A percentile compares a stretch with the other conserved stretches of the same genome.
phyloP scores from a whole-genome alignment of 2,797 vertebrate genomes.

The Vireo griseus region DNA sequence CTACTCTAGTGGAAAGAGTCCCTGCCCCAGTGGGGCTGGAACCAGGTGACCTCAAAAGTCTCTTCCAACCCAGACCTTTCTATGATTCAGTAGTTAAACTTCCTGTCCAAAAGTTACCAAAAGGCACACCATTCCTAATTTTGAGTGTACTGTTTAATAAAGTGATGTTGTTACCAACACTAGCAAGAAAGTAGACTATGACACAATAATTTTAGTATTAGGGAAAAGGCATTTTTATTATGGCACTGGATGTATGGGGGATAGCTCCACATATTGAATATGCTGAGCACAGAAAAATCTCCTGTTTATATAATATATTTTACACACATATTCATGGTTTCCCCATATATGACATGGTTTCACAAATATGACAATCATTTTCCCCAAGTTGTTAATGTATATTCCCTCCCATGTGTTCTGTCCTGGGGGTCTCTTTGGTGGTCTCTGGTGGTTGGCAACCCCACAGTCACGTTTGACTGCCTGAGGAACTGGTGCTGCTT shows the following conservation, averaged over 20 bases:
- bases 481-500: background rate
- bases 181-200: background rate
- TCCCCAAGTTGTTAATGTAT: background rate
- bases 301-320: background rate
- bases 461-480: background rate
- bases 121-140: background rate
- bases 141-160: background rate
- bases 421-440: background rate
- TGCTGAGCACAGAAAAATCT: background rate
- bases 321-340: background rate
- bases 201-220: background rate
- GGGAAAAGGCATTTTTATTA: background rate
- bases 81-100: background rate
- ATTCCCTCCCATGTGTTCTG: background rate
- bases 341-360: background rate
- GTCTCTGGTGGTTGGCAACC: fast-evolving
- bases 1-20: no score
- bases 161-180: background rate
- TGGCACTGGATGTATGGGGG: fast-evolving
- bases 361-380: background rate
- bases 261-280: background rate
- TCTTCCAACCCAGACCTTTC: background rate
- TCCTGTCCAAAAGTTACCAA: background rate
- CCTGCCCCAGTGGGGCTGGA: background rate
- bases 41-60: background rate